Evolutionary conservation across 2,888 invertebrate species (phyloP).

Genomic region (Hemistola chrysoprasaria): DNA sequence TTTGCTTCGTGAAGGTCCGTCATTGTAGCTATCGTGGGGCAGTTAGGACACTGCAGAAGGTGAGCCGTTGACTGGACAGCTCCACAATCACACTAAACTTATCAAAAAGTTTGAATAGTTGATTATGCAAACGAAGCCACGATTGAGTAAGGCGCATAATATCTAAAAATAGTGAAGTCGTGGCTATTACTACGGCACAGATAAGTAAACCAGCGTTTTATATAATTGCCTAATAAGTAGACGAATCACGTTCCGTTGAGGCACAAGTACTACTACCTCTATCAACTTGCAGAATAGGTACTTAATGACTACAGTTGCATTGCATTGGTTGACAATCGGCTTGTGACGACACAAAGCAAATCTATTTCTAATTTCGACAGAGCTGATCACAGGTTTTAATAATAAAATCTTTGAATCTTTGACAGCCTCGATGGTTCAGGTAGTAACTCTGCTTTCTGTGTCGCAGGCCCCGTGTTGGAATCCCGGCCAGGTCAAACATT

Average conservation of each 20-base stretch:
- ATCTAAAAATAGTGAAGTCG: slow-evolving; percentile 19
- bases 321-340: slow-evolving; percentile 53
- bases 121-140: slow-evolving; percentile 7
- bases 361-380: slow-evolving; percentile 42
- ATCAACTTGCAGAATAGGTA: too few species aligned
- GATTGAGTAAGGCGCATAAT: slow-evolving; percentile 19
- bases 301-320: slow-evolving; percentile 32
- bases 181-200: slow-evolving; percentile 28
- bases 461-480: too few species aligned
- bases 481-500: too few species aligned
- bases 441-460: too few species aligned
- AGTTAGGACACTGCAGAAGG: too few species aligned
- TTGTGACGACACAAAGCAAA: slow-evolving; percentile 52
- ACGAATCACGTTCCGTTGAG: slow-evolving; percentile 56
- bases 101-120: background rate
- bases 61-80: too few species aligned
- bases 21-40: too few species aligned
- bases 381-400: too few species aligned
- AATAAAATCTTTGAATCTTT: too few species aligned
- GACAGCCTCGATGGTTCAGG: too few species aligned
- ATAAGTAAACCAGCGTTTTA: slow-evolving; percentile 33
- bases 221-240: slow-evolving; percentile 51
- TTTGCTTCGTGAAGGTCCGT: too few species aligned
- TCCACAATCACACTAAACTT: too few species aligned
- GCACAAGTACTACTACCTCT: slow-evolving; percentile 17